phyloP scores from a whole-genome alignment of 2,888 invertebrate genomes.

The Calliopum simillimum region DNA sequence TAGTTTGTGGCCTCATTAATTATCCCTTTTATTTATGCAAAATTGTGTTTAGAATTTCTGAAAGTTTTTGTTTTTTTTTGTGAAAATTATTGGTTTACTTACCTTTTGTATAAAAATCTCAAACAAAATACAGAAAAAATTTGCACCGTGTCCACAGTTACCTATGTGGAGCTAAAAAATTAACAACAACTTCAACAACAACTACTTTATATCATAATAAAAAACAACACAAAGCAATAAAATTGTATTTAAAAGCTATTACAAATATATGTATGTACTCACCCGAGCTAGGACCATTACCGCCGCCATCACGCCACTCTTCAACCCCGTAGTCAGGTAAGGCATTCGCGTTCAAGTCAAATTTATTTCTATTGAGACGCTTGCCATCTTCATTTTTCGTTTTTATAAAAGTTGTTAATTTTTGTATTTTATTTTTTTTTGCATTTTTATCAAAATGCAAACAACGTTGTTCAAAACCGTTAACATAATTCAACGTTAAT shows the following conservation, averaged over 20 bases:
- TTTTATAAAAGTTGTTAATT: constrained; percentile 44
- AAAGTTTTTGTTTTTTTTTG: too few species aligned
- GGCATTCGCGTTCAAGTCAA: constrained; percentile 74
- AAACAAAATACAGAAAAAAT: too few species aligned
- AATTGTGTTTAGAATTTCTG: too few species aligned
- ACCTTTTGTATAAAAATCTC: too few species aligned
- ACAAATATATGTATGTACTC: constrained; percentile 21
- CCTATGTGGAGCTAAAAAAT: constrained; percentile 17
- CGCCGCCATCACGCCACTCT: constrained; percentile 77
- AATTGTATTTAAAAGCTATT: constrained; percentile 2
- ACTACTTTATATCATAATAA: not conserved
- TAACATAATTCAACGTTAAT: constrained; percentile 6
- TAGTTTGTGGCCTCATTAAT: too few species aligned
- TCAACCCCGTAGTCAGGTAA: constrained; percentile 78
- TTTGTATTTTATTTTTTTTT: constrained; percentile 38
- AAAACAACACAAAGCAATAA: constrained; percentile 31
- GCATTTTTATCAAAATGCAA: constrained; percentile 34
- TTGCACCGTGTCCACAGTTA: too few species aligned
- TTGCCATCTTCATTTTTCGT: constrained; percentile 61
- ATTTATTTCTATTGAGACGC: constrained; percentile 67
- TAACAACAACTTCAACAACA: constrained; percentile 19
- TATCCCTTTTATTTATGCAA: too few species aligned
- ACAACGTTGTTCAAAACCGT: not conserved
- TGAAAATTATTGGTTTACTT: too few species aligned
- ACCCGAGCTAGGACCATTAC: constrained; percentile 44